Base-by-base conservation (phyloP, 2,113 vertebrate species). In the Protomyctophum bolini region DNA sequence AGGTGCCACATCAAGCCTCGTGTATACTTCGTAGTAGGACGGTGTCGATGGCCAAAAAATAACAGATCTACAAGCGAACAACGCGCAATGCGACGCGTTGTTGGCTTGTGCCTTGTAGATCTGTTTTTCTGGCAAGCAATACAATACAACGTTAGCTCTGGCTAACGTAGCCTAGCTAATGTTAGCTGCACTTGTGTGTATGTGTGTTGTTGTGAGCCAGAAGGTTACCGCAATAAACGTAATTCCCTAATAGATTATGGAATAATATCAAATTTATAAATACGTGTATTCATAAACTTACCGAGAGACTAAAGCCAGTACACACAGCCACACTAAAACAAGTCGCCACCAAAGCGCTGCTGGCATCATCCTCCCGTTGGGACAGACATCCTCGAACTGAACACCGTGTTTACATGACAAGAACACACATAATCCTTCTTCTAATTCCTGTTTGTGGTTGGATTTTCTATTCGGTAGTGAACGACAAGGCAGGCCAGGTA, bases 291-390 rank as follows among this genome's bases (percentile, higher is more conserved):
- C 8, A 5, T 4, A 1, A 41, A 91, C 92, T 92, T 63, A 93
- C 92, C 90, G 8, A 72, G 47, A 86, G 57, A 87, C 21, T 10
- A 84, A 68, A 74, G 77, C 70, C 3, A 41, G 33, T 54, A 89
- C 64, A 77, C 77, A 79, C 0, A 93, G 82, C 76, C 81, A 92
- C 81, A 89, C 62, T 82, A 81, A 84, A 83, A 87, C 51, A 76
- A 79, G 52, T 87, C 86, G 84, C 85, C 84, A 82, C 69, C 84
- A 76, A 82, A 83, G 56, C 67, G 72, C 75, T 72, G 61, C 83
- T 89, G 87, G 91, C 86, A 82, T 92, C 88, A 91, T 91, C 87
- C 72, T 85, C 90, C 90, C 12, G 72, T 72, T 77, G 89, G 88
- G 69, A 90, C 76, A 77, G 72, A 83, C 92, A 93, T 93, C 59